Evolutionary conservation across 2,888 invertebrate genomes (phyloP).

Genomic region (Noctua pronuba): DNA sequence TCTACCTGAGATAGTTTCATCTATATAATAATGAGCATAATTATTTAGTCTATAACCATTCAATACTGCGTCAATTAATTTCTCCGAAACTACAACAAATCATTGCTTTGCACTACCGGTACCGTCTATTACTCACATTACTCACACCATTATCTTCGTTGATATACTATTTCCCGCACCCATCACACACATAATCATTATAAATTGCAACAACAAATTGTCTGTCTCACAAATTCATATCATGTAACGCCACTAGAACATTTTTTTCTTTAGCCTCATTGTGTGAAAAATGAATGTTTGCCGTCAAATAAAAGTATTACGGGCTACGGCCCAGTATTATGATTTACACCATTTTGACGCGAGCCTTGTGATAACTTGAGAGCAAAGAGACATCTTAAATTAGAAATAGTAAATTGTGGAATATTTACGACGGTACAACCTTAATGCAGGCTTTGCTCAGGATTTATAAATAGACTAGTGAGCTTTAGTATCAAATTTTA

Average conservation of each 20-base stretch:
- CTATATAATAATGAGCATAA: not conserved
- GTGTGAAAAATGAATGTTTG: constrained; percentile 75
- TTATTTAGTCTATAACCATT: constrained; percentile 3
- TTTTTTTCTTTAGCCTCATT: constrained; percentile 70
- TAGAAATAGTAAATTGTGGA: constrained; percentile 46
- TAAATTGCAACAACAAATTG: constrained; percentile 61
- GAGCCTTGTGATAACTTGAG: constrained; percentile 55
- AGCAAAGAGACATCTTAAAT: constrained; percentile 54
- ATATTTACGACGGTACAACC: constrained; percentile 55
- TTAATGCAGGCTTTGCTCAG: constrained; percentile 48
- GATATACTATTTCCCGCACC: constrained; percentile 12
- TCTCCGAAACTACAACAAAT: not conserved
- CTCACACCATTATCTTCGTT: not conserved
- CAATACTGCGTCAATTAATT: constrained; percentile 22
- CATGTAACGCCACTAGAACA: constrained; percentile 63
- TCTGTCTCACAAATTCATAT: constrained; percentile 64
- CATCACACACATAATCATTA: constrained; percentile 51
- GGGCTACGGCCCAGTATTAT: constrained; percentile 55
- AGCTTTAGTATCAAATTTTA: constrained; percentile 22
- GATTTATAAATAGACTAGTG: constrained; percentile 47
- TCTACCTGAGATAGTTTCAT: not conserved
- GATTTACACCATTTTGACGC: constrained; percentile 63
- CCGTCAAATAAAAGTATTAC: constrained; percentile 80
- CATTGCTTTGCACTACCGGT: not conserved
- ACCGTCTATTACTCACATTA: constrained; percentile 11